A percentile compares a stretch with the other conserved stretches of the same genome.
These are phyloP conservation scores for Cephonodes hylas DNA, from an alignment of 2,888 invertebrate genomes.

Conservation along the genomic window DNA sequence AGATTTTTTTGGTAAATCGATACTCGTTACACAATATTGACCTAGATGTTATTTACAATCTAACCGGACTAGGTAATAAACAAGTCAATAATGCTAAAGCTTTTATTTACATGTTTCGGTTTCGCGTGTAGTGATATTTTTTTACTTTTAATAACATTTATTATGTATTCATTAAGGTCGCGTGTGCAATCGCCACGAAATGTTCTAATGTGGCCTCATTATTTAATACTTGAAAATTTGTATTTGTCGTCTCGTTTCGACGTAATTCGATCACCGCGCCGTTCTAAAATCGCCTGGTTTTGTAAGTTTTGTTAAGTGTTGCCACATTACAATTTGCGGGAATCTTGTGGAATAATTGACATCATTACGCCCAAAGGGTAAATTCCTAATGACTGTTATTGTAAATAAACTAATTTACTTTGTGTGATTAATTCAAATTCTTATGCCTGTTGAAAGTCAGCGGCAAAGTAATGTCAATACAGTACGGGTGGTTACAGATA, in stretches of 20 bases:
- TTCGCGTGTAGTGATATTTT: not conserved
- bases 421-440: no score
- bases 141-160: conserved; percentile 4
- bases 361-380: not conserved
- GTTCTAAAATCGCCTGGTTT: not conserved
- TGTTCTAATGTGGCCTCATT: conserved; percentile 10
- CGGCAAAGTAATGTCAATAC: not conserved
- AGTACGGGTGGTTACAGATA: not conserved
- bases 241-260: conserved; percentile 4
- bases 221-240: conserved; percentile 7
- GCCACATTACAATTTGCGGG: not conserved
- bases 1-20: conserved; percentile 21
- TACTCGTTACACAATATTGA: conserved; percentile 32
- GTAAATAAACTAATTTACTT: no score
- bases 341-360: not conserved
- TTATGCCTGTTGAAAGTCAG: not conserved
- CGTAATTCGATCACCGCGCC: not conserved
- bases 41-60: conserved; percentile 26
- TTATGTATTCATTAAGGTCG: conserved; percentile 9
- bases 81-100: conserved; percentile 4
- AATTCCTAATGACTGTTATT: not conserved
- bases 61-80: conserved; percentile 12
- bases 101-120: conserved; percentile 4
- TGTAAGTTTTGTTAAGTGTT: conserved; percentile 1
- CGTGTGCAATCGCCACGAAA: not conserved